Percentiles rank a stretch among this genome's conserved stretches.
Evolutionary conservation across 64 coral and sea anemone species (phyloP).

Genomic region (Platygyra sinensis): DNA sequence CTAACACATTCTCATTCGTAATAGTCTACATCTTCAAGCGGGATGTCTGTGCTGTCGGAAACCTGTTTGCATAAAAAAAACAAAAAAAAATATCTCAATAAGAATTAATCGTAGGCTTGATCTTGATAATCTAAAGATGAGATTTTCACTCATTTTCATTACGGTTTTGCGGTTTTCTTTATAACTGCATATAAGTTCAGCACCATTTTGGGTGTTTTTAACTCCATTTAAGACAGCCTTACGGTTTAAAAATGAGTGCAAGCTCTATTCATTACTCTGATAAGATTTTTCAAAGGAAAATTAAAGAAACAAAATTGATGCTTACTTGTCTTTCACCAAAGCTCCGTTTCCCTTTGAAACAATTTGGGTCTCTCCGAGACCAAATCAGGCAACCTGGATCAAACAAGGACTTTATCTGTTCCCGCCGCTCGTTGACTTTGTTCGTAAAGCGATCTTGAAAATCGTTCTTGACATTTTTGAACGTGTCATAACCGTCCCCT

Average conservation of each 20-base stretch:
- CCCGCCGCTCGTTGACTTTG: conserved; percentile 11
- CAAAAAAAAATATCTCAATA: not conserved
- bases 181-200: no score
- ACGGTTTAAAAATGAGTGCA: no score
- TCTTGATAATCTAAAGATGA: not conserved
- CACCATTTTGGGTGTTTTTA: no score
- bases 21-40: not conserved
- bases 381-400: not conserved
- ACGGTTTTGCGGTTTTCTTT: no score
- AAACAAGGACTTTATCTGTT: not conserved
- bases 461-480: not conserved
- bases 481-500: not conserved
- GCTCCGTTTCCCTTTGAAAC: not conserved
- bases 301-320: not conserved
- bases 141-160: no score
- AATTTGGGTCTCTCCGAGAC: not conserved
- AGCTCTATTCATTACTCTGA: no score
- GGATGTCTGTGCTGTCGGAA: not conserved
- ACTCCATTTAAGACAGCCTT: no score
- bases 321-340: not conserved
- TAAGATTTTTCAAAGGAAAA: no score
- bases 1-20: not conserved
- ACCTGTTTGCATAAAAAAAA: not conserved
- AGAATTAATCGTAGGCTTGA: not conserved
- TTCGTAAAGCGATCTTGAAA: not conserved